A percentile compares a stretch with the other conserved stretches of the same genome.
Conservation (phyloP, 2,113 vertebrate genomes). For the Ailuropoda melanoleuca region DNA sequence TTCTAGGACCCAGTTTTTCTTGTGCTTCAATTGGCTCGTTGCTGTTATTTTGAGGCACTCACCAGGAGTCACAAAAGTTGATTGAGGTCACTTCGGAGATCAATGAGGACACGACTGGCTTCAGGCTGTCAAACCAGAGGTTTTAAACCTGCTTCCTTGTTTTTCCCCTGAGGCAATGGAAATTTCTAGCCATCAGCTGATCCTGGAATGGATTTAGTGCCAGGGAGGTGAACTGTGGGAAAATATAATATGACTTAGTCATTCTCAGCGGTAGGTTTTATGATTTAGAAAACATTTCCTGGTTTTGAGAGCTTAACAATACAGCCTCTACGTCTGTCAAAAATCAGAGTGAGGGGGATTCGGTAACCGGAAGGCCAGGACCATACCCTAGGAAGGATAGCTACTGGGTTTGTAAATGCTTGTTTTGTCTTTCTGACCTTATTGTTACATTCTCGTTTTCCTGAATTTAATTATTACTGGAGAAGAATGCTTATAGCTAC, state of each 20-base stretch:
- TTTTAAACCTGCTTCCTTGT: slow-evolving; percentile 14
- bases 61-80: not conserved
- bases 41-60: not conserved
- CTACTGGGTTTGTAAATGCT: not conserved
- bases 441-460: not conserved
- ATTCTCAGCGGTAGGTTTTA: slow-evolving; percentile 49
- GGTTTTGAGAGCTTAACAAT: slow-evolving; percentile 63
- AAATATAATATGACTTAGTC: slow-evolving; percentile 39
- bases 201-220: slow-evolving; percentile 29
- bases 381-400: not conserved
- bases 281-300: slow-evolving; percentile 69
- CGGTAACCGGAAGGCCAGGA: not conserved
- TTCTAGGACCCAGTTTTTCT: not conserved
- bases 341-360: not conserved
- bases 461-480: not conserved
- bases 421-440: not conserved
- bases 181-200: slow-evolving; percentile 40
- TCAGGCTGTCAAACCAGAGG: not conserved
- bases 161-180: slow-evolving; percentile 35
- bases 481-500: not conserved
- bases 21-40: not conserved
- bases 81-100: not conserved
- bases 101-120: not conserved
- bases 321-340: not conserved
- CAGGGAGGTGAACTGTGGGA: slow-evolving; percentile 51